phyloP scores from a whole-genome alignment of 1,140 invertebrate genomes.

The Probaryconus sp. region DNA sequence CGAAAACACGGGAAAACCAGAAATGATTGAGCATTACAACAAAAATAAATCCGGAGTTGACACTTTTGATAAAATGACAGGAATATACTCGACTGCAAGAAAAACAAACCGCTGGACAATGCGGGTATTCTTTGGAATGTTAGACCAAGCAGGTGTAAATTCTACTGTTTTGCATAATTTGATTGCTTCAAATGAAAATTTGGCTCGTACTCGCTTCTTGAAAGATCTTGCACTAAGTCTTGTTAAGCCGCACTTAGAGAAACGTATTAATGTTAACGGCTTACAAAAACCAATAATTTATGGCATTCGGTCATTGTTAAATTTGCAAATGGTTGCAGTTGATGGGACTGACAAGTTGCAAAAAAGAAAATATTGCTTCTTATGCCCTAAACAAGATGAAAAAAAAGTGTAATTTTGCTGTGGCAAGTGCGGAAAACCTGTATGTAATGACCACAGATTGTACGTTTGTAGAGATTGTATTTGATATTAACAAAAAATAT shows the following conservation, averaged over 20 bases:
- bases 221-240: constrained; percentile 15
- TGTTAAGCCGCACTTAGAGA: constrained; percentile 2
- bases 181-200: constrained; percentile 17
- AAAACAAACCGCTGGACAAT: constrained; percentile 73
- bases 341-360: constrained; percentile 2
- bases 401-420: constrained; percentile 10
- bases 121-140: constrained; percentile 65
- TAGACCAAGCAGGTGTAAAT: constrained; percentile 69
- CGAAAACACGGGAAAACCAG: constrained; percentile 1
- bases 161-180: constrained; percentile 51
- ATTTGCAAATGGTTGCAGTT: not conserved
- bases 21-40: not conserved
- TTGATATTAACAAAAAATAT: too few species aligned
- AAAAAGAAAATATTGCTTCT: constrained; percentile 6
- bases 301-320: constrained; percentile 11
- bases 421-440: not conserved
- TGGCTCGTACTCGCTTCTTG: constrained; percentile 26
- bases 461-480: constrained; percentile 6
- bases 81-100: constrained; percentile 66
- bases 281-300: constrained; percentile 19
- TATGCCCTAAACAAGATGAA: constrained; percentile 8
- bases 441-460: not conserved
- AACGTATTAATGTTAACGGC: constrained; percentile 6
- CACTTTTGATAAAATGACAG: constrained; percentile 73
- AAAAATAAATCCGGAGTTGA: constrained; percentile 1